Base-by-base conservation (phyloP, 2,797 vertebrate species). In the Channa striata region DNA sequence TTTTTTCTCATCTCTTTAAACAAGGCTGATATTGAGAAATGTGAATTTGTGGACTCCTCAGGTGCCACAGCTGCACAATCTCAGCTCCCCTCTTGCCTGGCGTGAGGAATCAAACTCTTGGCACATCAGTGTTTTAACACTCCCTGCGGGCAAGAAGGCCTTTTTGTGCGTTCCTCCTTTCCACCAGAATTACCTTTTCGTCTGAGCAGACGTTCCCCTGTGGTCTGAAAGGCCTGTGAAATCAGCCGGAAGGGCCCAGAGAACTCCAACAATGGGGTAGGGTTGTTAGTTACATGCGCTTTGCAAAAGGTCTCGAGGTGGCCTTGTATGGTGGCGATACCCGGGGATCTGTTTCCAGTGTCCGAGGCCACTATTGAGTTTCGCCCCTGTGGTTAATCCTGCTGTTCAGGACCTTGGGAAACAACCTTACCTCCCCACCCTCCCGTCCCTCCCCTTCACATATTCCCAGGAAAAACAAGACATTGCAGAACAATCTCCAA, bases 371-470 rank as follows among this genome's bases (percentile, higher is more conserved):
- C 89, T 91, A 90, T 92, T 92, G 88, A 91, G 89, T 91, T 91
- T 91, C 87, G 72, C 78, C 83, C 83, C 85, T 68, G 78, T 59
- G 82, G 82, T 87, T 94, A 94, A 94, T 94, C 92, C 92, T n/a
- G 85, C 91, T 94, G 92, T 93, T 92, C 87, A 93, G 88, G 93
- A 90, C 88, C 93, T 94, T 94, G 92, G 93, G 93, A 95, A 94
- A 92, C 72, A 71, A 67, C 80, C 81, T 9, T 58, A 75, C 70
- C 88, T 72, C 81, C 78, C 77, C 65, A 78, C 78, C 69, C 74
- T 66, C 78, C 72, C 59, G 57, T 53, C 40, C 64, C 68, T 43
- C 78, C 80, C 67, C 77, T 54, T 62, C 67, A 4, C 81, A 69
- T 67, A 89, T 94, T 93, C 91, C 88, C 90, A 91, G 87, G 90